Conservation (phyloP, 1,140 invertebrate genomes). For the Pissodes strobi region DNA sequence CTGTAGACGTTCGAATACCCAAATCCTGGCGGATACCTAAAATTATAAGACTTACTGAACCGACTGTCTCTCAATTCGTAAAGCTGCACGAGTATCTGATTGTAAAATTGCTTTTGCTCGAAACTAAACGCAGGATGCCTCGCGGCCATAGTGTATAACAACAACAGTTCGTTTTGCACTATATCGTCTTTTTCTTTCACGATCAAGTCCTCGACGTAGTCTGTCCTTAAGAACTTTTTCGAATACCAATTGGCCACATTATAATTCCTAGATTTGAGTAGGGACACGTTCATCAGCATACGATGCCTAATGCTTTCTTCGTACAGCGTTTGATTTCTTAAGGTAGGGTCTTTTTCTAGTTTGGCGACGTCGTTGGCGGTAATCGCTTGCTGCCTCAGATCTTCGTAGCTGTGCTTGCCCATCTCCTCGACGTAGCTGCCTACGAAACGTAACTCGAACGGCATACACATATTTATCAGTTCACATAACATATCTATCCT, state of each 20-base stretch:
- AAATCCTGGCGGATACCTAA: slow-evolving; percentile 49
- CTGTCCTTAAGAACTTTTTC: slow-evolving; percentile 72
- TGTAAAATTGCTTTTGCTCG: slow-evolving; percentile 82
- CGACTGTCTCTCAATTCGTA: slow-evolving; percentile 66
- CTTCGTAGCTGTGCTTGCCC: slow-evolving; percentile 86
- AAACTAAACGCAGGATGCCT: slow-evolving; percentile 94
- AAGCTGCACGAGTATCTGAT: slow-evolving; percentile 72
- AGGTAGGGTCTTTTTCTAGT: slow-evolving; percentile 66
- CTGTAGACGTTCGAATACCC: slow-evolving; percentile 41
- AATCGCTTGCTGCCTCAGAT: slow-evolving; percentile 81
- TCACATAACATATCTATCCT: slow-evolving; percentile 94
- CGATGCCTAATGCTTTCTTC: slow-evolving; percentile 78
- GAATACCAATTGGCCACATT: slow-evolving; percentile 82
- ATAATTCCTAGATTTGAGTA: slow-evolving; percentile 84
- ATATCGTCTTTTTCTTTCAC: slow-evolving; percentile 68
- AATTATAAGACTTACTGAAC: slow-evolving; percentile 39
- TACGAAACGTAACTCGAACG: slow-evolving; percentile 90
- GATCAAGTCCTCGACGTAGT: slow-evolving; percentile 66
- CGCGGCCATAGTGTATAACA: slow-evolving; percentile 88
- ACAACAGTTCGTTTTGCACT: slow-evolving; percentile 78
- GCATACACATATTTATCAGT: slow-evolving; percentile 90
- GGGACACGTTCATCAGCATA: slow-evolving; percentile 81
- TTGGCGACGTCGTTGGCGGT: slow-evolving; percentile 81
- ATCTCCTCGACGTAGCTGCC: slow-evolving; percentile 90
- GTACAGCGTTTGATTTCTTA: slow-evolving; percentile 61